Conservation (phyloP, 2,888 invertebrate species). For the Leptinotarsa peninsularis region DNA sequence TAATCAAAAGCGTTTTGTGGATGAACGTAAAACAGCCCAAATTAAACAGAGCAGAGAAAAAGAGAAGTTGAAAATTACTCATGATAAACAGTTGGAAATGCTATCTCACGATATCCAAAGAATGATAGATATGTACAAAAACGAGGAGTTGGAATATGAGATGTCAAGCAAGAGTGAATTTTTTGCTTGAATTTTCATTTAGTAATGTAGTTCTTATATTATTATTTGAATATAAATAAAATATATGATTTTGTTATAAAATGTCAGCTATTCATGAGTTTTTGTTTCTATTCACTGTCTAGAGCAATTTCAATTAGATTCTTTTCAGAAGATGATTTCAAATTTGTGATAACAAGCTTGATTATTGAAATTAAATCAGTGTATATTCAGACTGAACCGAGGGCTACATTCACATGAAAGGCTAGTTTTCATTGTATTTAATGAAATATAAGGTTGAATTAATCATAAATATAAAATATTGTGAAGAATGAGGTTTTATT, state of each 20-base stretch:
- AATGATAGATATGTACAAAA: constrained; percentile 93
- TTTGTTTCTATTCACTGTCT: no score
- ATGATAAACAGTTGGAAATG: constrained; percentile 92
- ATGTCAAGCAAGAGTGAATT: constrained; percentile 90
- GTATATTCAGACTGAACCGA: no score
- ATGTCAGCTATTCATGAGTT: background rate
- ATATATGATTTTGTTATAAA: constrained; percentile 15
- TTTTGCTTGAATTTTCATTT: constrained; percentile 77
- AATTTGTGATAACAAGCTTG: no score
- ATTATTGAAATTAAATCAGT: no score
- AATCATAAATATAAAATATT: no score
- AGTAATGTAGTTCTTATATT: background rate
- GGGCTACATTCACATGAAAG: no score
- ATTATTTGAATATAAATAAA: background rate
- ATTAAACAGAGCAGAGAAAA: constrained; percentile 93
- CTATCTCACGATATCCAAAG: constrained; percentile 88
- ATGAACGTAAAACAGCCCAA: constrained; percentile 88
- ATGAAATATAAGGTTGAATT: no score
- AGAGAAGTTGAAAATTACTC: constrained; percentile 90
- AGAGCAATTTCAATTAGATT: no score
- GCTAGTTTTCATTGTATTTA: no score
- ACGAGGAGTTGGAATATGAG: constrained; percentile 91
- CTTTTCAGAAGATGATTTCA: no score
- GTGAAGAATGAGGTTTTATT: no score
- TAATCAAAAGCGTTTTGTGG: constrained; percentile 97